Percentiles rank a stretch among this genome's conserved stretches.
Conservation (phyloP, 2,888 invertebrate species). For the Raillietiella orientalis region DNA sequence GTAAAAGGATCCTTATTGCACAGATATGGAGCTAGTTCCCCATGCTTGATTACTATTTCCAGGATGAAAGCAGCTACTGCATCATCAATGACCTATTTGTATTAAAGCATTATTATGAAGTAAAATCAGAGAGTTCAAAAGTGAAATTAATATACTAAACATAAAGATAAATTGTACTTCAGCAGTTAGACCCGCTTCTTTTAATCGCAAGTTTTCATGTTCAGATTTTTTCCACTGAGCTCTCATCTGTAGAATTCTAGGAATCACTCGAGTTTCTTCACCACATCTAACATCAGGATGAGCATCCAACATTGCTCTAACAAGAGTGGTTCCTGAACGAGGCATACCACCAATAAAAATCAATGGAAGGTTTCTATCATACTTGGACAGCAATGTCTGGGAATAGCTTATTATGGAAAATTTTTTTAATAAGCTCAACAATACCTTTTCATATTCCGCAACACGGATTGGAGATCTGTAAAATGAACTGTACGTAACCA, state of each 20-base stretch:
- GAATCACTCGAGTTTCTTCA: conserved; percentile 87
- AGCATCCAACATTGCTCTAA: conserved; percentile 92
- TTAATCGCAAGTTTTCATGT: conserved; percentile 16
- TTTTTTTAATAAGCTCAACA: no score
- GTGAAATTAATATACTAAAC: conserved; percentile 1
- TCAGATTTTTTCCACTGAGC: conserved; percentile 76
- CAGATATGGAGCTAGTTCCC: conserved; percentile 66
- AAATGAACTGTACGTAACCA: no score
- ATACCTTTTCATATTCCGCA: no score
- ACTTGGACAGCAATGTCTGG: conserved; percentile 30
- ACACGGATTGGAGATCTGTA: no score
- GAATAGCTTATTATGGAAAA: no score
- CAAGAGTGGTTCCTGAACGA: conserved; percentile 80
- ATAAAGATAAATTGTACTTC: conserved; percentile 19
- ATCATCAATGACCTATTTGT: conserved; percentile 40
- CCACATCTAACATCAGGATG: conserved; percentile 90
- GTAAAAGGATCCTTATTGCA: conserved; percentile 99
- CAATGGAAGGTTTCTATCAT: conserved; percentile 62
- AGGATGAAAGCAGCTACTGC: conserved; percentile 89
- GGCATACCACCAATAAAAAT: conserved; percentile 96
- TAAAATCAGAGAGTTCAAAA: conserved; percentile 3
- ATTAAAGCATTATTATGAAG: conserved; percentile 4
- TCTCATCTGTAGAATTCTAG: conserved; percentile 73
- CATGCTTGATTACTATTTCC: conserved; percentile 83
- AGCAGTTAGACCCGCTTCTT: conserved; percentile 76